These are phyloP conservation scores for Ptychochromis oligacanthus DNA, from an alignment of 2,113 vertebrate genomes.

Conservation along the genomic window DNA sequence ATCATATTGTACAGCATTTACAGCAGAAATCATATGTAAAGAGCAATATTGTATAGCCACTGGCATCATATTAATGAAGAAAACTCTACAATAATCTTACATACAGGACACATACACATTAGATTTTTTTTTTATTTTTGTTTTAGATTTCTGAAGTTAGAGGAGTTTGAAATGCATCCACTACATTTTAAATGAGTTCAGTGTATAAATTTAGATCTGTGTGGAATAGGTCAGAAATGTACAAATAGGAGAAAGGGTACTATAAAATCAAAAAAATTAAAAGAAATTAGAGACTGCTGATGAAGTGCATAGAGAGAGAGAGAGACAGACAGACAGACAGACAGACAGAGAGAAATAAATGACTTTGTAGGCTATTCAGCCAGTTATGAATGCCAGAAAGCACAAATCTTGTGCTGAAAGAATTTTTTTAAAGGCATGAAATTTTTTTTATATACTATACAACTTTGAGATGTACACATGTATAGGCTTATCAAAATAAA, in stretches of 20 bases:
- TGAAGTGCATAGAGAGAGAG: neutral
- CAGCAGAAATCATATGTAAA: neutral
- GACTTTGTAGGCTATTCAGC: neutral
- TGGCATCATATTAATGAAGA: neutral
- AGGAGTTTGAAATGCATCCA: neutral
- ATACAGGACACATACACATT: no score
- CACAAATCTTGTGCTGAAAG: neutral
- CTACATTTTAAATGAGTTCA: neutral
- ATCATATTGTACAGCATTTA: neutral
- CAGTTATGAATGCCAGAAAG: neutral
- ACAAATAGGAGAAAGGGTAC: neutral
- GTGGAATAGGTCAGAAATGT: neutral
- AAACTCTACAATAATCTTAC: neutral
- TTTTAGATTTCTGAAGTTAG: neutral
- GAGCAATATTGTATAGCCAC: neutral
- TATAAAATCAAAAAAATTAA: rapidly evolving
- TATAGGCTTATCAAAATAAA: neutral
- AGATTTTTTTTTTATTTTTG: no score
- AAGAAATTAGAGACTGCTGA: neutral
- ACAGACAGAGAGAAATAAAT: no score
- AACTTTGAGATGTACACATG: neutral
- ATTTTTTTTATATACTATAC: neutral
- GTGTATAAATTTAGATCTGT: neutral
- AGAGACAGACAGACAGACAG: no score
- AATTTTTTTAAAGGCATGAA: constrained; percentile 1